These are phyloP conservation scores for Nomada flava DNA, from an alignment of 2,888 invertebrate genomes.

Conservation along the genomic window DNA sequence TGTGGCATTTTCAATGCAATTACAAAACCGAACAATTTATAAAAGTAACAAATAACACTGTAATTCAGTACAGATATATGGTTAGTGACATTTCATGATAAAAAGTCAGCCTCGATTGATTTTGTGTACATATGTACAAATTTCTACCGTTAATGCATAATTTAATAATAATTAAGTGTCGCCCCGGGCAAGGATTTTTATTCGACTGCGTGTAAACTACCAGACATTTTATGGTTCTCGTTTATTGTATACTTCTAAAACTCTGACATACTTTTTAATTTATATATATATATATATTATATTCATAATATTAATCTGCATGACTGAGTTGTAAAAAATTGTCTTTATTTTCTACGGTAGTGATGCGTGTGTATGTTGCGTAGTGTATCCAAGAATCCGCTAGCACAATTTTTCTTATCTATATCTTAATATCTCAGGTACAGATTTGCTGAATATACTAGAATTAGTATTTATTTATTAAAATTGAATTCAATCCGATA, in stretches of 20 bases:
- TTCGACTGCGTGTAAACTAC: neutral
- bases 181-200: neutral
- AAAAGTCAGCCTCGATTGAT: neutral
- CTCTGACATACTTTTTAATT: neutral
- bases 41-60: neutral
- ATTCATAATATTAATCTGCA: neutral
- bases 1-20: neutral
- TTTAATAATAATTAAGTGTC: too few relatives aligned
- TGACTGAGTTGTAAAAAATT: neutral
- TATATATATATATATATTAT: neutral
- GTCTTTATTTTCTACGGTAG: neutral
- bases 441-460: conserved; percentile 21
- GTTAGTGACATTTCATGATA: neutral
- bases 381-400: conserved; percentile 9
- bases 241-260: conserved; percentile 10
- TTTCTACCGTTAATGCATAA: too few relatives aligned
- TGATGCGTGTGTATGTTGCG: neutral
- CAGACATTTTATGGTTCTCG: neutral
- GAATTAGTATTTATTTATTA: conserved; percentile 14
- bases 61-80: neutral
- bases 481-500: neutral
- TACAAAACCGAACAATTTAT: neutral
- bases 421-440: conserved; percentile 23
- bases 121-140: conserved; percentile 19
- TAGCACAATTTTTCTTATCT: conserved; percentile 2